phyloP scores from a whole-genome alignment of 2,113 vertebrate genomes.

The Brachionichthys hirsutus region DNA sequence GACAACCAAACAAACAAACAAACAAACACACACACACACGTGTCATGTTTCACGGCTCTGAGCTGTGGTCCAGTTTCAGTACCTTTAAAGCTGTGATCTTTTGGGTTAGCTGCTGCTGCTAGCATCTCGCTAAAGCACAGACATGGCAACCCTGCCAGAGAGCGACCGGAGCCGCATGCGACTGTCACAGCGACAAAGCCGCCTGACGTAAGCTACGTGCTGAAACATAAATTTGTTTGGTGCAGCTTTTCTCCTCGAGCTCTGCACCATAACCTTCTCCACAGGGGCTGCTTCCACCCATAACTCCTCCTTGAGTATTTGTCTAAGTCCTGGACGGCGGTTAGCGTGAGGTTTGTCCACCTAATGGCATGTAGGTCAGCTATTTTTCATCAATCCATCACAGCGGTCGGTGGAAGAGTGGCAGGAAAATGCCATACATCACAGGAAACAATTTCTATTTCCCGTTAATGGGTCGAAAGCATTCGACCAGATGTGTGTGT shows the following conservation, averaged over 20 bases:
- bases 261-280: constrained; percentile 2
- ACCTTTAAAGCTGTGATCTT: no score
- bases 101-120: neutral
- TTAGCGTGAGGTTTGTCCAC: constrained; percentile 11
- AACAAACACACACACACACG: neutral
- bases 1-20: no score
- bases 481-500: constrained; percentile 59
- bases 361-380: constrained; percentile 13
- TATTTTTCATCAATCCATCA: constrained; percentile 38
- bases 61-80: constrained; percentile 10
- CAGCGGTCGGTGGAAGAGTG: constrained; percentile 17
- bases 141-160: no score
- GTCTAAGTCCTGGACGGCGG: constrained; percentile 10
- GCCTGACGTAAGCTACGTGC: neutral
- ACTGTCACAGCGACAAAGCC: neutral
- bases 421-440: constrained; percentile 40
- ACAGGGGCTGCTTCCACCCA: constrained; percentile 6
- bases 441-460: constrained; percentile 58
- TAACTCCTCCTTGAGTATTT: constrained; percentile 20
- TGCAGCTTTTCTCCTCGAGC: constrained; percentile 2
- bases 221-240: neutral
- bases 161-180: no score
- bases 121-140: no score
- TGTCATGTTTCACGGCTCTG: constrained; percentile 6
- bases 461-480: constrained; percentile 52